Percentiles rank a stretch among this genome's conserved stretches.
phyloP scores from a whole-genome alignment of 2,797 vertebrate genomes.

The Pipistrellus pygmaeus region DNA sequence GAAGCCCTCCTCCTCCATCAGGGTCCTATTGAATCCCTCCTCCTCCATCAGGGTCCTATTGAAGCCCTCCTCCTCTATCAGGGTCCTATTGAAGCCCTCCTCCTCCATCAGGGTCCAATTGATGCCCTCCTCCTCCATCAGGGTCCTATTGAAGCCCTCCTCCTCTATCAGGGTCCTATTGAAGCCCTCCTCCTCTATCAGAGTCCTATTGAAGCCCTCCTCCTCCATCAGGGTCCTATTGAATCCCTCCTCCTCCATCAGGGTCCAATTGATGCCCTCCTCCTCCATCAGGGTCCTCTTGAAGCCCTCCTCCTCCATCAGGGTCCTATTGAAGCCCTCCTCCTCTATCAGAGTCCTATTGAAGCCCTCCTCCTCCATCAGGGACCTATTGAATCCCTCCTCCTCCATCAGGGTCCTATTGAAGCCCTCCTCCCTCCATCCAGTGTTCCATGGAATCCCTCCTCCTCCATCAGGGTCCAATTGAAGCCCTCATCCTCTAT shows the following conservation, averaged over 20 bases:
- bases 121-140: background rate
- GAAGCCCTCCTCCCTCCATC: no score
- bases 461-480: background rate
- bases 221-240: background rate
- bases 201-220: no score
- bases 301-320: no score
- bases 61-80: background rate
- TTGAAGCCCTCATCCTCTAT: no score
- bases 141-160: no score
- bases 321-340: background rate
- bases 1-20: background rate
- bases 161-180: background rate
- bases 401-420: background rate
- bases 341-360: background rate
- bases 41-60: background rate
- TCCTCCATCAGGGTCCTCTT: no score
- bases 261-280: no score
- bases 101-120: background rate
- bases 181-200: no score
- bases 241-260: no score
- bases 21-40: no score
- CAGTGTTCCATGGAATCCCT: background rate
- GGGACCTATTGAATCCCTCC: no score
- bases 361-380: background rate
- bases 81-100: no score